A percentile compares a stretch with the other conserved stretches of the same genome.
Evolutionary conservation across 2,797 vertebrate genomes (phyloP).

Genomic region (Gymnothorax reevesii): DNA sequence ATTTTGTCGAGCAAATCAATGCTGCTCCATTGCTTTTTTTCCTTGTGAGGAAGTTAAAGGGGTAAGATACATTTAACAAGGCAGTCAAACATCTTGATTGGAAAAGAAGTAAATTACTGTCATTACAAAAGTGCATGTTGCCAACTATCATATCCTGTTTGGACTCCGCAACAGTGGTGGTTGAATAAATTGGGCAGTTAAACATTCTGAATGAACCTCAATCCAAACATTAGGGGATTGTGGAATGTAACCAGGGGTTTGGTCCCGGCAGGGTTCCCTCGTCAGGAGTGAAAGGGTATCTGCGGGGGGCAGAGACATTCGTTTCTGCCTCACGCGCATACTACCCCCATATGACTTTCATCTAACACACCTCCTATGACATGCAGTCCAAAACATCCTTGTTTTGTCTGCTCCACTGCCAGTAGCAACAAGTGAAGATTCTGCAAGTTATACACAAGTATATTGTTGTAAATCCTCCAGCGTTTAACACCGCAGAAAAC

Average conservation of each 20-base stretch:
- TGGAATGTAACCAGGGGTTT: not conserved
- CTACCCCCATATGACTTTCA: not conserved
- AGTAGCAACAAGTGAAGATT: not conserved
- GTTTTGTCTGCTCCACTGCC: not conserved
- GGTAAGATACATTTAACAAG: not conserved
- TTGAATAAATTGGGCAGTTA: not conserved
- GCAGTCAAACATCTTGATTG: not conserved
- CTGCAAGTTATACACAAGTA: not conserved
- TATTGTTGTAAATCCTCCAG: not conserved
- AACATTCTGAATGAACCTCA: not conserved
- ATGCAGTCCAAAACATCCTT: not conserved
- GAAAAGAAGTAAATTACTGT: not conserved
- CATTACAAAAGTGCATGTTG: not conserved
- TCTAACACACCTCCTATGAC: conserved; percentile 11
- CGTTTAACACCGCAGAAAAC: not conserved
- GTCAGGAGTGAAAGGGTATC: not conserved
- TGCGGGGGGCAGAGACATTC: not conserved
- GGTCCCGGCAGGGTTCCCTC: not conserved
- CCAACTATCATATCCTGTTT: not conserved
- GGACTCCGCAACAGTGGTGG: not conserved
- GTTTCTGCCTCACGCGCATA: conserved; percentile 6
- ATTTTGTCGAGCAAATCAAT: too few relatives aligned
- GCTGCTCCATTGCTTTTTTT: too few relatives aligned
- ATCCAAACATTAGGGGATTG: not conserved
- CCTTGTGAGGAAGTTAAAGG: too few relatives aligned